phyloP scores from a whole-genome alignment of 1,140 invertebrate genomes.

The Wasmannia auropunctata region DNA sequence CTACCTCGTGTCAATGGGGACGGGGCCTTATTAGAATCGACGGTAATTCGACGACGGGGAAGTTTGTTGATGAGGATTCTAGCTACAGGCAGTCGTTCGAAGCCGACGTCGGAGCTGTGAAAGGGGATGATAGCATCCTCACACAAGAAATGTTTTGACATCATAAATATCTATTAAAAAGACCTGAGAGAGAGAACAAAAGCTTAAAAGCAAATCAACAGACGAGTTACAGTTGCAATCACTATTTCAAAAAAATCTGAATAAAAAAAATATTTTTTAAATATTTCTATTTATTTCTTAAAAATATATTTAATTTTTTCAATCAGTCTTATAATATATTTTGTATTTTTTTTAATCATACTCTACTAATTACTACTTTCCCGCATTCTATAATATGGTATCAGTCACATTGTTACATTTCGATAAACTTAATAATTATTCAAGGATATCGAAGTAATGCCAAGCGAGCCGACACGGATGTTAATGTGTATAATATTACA shows the following conservation, averaged over 20 bases:
- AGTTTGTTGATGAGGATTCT: constrained; percentile 78
- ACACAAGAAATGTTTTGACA: not conserved
- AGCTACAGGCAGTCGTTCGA: constrained; percentile 64
- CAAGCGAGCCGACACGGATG: too few species aligned
- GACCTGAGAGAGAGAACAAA: not conserved
- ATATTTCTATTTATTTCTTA: not conserved
- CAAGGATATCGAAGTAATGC: too few species aligned
- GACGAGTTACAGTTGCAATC: too few species aligned
- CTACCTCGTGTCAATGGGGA: constrained; percentile 75
- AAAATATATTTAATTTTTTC: not conserved
- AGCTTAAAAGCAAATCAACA: not conserved
- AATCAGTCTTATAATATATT: not conserved
- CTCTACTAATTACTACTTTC: not conserved
- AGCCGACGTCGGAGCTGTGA: constrained; percentile 36
- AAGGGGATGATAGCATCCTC: not conserved
- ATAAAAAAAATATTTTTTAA: too few species aligned
- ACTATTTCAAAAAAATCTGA: not conserved
- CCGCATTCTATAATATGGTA: too few species aligned
- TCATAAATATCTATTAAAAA: constrained; percentile 30
- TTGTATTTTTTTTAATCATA: too few species aligned
- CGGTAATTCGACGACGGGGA: constrained; percentile 76
- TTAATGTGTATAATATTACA: too few species aligned
- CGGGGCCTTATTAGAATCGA: constrained; percentile 78
- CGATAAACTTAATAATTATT: too few species aligned
- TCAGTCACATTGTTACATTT: not conserved